These are phyloP conservation scores for Apotomis betuletana DNA, from an alignment of 2,888 invertebrate species.

Conservation along the genomic window DNA sequence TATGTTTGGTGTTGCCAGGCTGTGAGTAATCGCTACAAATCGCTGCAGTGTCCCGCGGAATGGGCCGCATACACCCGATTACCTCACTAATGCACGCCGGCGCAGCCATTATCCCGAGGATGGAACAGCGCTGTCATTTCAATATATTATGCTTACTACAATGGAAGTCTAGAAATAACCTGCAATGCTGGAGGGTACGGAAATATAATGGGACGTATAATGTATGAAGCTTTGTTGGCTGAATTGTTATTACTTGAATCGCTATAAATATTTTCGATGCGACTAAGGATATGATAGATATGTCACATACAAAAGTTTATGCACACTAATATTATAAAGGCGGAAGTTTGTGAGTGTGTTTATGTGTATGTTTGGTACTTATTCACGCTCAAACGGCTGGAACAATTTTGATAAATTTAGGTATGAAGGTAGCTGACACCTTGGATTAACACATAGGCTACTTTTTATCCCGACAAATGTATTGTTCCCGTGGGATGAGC, in stretches of 20 bases:
- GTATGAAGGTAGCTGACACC: too few species aligned
- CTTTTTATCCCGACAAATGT: too few species aligned
- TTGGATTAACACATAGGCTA: too few species aligned
- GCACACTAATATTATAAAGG: too few species aligned
- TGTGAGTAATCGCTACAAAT: conserved; percentile 50
- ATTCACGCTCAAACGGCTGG: too few species aligned
- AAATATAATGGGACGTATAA: conserved; percentile 9
- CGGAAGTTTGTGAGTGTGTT: too few species aligned
- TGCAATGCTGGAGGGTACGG: conserved; percentile 9
- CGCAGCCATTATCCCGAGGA: conserved; percentile 54
- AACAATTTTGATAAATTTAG: too few species aligned
- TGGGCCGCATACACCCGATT: conserved; percentile 56
- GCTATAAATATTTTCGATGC: too few species aligned
- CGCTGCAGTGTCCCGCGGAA: conserved; percentile 55
- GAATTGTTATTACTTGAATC: conserved; percentile 11
- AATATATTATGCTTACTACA: conserved; percentile 48
- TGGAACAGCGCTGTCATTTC: conserved; percentile 51
- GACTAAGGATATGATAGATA: too few species aligned
- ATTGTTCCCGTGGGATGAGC: too few species aligned
- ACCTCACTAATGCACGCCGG: conserved; percentile 56
- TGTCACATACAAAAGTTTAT: too few species aligned
- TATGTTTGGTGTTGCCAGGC: conserved; percentile 44
- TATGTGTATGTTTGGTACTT: too few species aligned
- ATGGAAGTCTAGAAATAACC: conserved; percentile 11
- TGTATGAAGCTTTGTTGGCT: not conserved